Evolutionary conservation across 2,113 vertebrate species (phyloP), one percentile per base, ranked within the genome.

Genomic region (Parus major): DNA sequence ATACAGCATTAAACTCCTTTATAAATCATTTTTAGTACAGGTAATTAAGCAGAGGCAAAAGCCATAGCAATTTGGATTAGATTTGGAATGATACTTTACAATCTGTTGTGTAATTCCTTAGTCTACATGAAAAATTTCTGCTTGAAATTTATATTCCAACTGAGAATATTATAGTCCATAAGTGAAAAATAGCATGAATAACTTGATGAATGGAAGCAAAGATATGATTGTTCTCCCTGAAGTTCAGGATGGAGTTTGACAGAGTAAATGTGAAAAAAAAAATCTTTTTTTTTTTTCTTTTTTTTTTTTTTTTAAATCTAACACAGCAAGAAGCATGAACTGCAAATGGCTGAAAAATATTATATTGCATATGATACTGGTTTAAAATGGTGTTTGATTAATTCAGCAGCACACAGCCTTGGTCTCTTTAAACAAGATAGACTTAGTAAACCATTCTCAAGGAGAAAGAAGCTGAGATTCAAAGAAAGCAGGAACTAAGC

Each of bases 21-120:
- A 61, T 89, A 97, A 96, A 96, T 95, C 66, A 85, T 65, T 94
- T 96, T 95, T 92, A 95, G 61, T 87, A 50, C 78, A 92, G 86
- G 89, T 89, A 93, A 93, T 95, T 92, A 95, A 90, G 39, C 17
- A 75, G 33, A 84, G 25, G 70, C 28, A 53, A 92, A 93, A 91
- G 31, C 5, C 79, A 78, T 53, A 87, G 59, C 42, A 88, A 82
- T 86, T 76, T 73, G 52, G 90, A 75, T 91, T 86, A 59, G 42
- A 93, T 92, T 88, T 96, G 46, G 14, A 70, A 72, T 55, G 70
- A 9, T 81, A 72, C 93, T 95, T 94, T 89, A 94, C 46, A 80
- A 84, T n/a, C 50, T 46, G 55, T 64, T 93, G 52, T 60, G 42
- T 24, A 92, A 85, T 88, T 86, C 90, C 24, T 70, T 55, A 35